Evolutionary conservation across 2,113 vertebrate genomes (phyloP).

Genomic region (Eolophus roseicapilla): DNA sequence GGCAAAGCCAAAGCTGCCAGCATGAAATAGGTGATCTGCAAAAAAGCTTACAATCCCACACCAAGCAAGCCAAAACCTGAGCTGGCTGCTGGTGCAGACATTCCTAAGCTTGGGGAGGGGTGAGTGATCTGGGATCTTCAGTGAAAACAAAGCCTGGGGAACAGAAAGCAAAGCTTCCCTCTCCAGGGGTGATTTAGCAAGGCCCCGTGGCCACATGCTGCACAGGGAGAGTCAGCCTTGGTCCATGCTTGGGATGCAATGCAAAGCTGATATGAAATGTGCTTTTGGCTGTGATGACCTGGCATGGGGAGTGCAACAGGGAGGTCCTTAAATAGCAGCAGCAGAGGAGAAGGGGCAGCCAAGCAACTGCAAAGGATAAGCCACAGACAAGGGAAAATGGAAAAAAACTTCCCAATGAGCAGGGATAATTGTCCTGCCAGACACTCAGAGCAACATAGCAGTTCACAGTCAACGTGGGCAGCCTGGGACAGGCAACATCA

Average conservation of each 20-base stretch:
- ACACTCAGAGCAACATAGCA: not conserved
- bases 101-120: not conserved
- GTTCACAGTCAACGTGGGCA: not conserved
- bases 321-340: constrained; percentile 40
- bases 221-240: not conserved
- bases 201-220: not conserved
- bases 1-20: not conserved
- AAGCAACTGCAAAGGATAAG: constrained; percentile 3
- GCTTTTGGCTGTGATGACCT: not conserved
- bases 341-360: constrained; percentile 11
- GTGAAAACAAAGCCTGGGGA: not conserved
- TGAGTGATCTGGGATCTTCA: not conserved
- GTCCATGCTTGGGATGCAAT: not conserved
- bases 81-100: not conserved
- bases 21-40: not conserved
- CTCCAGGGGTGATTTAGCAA: not conserved
- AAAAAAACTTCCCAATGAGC: not conserved
- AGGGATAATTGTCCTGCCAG: not conserved
- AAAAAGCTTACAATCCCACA: not conserved
- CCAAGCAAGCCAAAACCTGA: not conserved
- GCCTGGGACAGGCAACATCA: not conserved
- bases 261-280: constrained; percentile 24
- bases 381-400: constrained; percentile 5
- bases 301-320: not conserved
- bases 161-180: not conserved